Base-by-base conservation (phyloP, 2,113 vertebrate species). In the Phrynosoma platyrhinos region DNA sequence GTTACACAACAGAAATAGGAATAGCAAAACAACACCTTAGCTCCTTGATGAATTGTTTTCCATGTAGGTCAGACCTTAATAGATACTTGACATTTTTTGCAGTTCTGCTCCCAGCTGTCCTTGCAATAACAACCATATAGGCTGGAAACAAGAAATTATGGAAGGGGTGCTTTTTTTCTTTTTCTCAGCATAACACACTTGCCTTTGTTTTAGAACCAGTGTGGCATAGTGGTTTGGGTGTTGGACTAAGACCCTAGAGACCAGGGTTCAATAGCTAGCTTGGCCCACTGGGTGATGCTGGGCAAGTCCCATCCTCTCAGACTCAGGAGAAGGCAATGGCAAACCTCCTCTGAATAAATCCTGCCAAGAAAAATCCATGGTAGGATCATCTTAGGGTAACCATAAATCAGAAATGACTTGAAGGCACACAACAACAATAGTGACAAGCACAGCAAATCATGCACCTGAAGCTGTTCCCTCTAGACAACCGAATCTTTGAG, bases 61-160 rank as follows among this genome's bases (percentile, higher is more conserved):
- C 21, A 47, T n/a, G 27, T n/a, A 42, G 55, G 0, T 6, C 13
- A 32, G 36, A 58, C 53, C 47, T 47, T 55, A 55, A 32, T 27
- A 74, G 80, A 72, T 25, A 79, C 55, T 72, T 78, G 10, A 42
- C 12, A 12, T 47, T 85, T 52, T 76, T 66, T 16, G 74, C 62
- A 71, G 14, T 36, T 88, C 23, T 55, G 3, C 9, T 32, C 77
- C 62, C 55, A 64, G 52, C 40, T 36, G 47, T 75, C 72, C 69
- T 55, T 27, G n/a, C 69, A 36, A 77, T 36, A 76, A 62, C 69
- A 89, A 42, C 14, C 62, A 68, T n/a, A 76, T 82, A 79, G 79
- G 40, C 74, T 42, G 16, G 62, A 13, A 83, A 71, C 64, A 83
- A 47, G 47, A 77, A 79, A 77, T 64, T 68, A 25, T 36, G 16